Evolutionary conservation across 2,888 invertebrate species (phyloP).

Genomic region (Cosmopolites sordidus): DNA sequence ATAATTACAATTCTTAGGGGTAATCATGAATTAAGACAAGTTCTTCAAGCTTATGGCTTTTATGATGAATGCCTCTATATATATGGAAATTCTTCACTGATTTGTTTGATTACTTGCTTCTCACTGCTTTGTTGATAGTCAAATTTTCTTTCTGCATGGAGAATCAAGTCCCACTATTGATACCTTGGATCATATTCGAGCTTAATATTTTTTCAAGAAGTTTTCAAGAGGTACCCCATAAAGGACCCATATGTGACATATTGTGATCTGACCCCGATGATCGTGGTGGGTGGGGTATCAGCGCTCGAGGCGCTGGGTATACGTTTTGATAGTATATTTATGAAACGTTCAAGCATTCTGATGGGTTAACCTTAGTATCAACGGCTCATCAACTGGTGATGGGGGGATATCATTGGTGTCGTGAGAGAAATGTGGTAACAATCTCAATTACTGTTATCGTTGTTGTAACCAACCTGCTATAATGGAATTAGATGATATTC

Average conservation of each 20-base stretch:
- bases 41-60: constrained; percentile 98
- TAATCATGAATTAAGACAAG: constrained; percentile 98
- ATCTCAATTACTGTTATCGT: constrained; percentile 99
- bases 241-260: constrained; percentile 99
- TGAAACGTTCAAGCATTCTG: constrained; percentile 99
- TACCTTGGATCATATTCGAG: constrained; percentile 97
- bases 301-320: constrained; percentile 98
- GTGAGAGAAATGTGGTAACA: constrained; percentile 99
- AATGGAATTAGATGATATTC: constrained; percentile 99
- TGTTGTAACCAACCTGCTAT: constrained; percentile 99
- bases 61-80: constrained; percentile 97
- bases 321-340: constrained; percentile 99
- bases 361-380: constrained; percentile 96
- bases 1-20: constrained; percentile 99
- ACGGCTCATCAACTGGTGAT: constrained; percentile 63
- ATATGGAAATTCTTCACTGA: constrained; percentile 99
- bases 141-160: constrained; percentile 99
- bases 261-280: constrained; percentile 99
- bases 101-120: constrained; percentile 96
- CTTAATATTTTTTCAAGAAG: constrained; percentile 94
- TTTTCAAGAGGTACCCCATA: constrained; percentile 67
- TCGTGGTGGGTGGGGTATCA: constrained; percentile 99
- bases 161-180: constrained; percentile 98
- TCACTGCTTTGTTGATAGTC: constrained; percentile 98
- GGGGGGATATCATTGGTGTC: constrained; percentile 99